Evolutionary conservation across 2,113 vertebrate genomes (phyloP), one percentile per base, ranked within the genome.

Genomic region (Petrocephalus microphthalmus): DNA sequence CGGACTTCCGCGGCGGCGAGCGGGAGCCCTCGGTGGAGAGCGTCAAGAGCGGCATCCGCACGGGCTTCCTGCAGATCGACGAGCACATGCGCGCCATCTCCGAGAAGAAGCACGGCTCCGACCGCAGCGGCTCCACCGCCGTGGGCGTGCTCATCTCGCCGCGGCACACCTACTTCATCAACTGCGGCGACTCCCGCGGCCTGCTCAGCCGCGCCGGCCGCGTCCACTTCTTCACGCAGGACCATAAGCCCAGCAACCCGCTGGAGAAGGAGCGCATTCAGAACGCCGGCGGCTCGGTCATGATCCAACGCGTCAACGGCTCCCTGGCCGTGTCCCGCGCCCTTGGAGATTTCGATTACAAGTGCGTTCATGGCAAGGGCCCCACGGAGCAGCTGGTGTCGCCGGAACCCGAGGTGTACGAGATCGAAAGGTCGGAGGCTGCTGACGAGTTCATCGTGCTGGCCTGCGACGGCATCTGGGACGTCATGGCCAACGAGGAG

Each of bases 401-500:
- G 91, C 97, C 97, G 87, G 97, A 97, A 94, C 97, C 97, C 56
- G 97, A 97, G 93, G 97, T 97, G 89, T 97, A 96, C 92, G 97
- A 97, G 93, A 95, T 97, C 88, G 90, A 96, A 93, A 95, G 97
- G 92, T 95, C 95, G 85, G 96, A 97, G 92, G 53, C 71, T 0
- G 96, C 97, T 89, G 97, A 97, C 91, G 97, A 97, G 85, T 97
- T 97, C 94, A 95, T 97, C 86, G 95, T 97, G 92, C 92, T 97
- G 93, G 97, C 97, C 91, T 97, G 97, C 92, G 97, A 97, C 93
- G 97, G 97, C 89, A 97, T 97, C 94, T 97, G 97, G 97, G 97
- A 97, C 93, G 97, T 97, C 92, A 97, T 97, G 96, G 96, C 96
- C 94, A 97, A 97, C 37, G 97, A 97, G 94, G 97, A 97, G 94